Conservation (phyloP, 1,140 invertebrate species). For the Argopecten irradians region DNA sequence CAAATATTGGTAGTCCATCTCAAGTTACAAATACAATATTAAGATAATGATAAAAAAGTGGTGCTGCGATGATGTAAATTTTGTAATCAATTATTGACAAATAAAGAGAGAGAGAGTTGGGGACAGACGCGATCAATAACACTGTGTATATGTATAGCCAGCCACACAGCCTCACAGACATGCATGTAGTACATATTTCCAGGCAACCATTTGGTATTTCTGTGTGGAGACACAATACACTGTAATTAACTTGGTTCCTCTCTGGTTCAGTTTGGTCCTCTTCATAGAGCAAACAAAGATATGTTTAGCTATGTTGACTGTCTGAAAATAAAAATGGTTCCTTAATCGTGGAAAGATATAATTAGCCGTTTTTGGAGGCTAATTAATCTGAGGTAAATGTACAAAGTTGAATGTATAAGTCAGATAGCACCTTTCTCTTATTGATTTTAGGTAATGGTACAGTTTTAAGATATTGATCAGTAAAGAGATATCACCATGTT, state of each 20-base stretch:
- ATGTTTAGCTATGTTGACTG: neutral
- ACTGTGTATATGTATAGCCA: neutral
- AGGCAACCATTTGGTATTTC: neutral
- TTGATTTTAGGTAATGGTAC: too few relatives aligned
- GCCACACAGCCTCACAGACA: neutral
- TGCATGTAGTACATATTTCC: conserved; percentile 17
- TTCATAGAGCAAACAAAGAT: neutral
- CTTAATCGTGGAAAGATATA: too few relatives aligned
- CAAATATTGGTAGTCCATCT: too few relatives aligned
- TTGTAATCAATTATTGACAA: conserved; percentile 1
- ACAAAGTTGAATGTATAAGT: too few relatives aligned
- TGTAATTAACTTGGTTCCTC: neutral
- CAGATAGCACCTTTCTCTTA: too few relatives aligned
- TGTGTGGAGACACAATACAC: neutral
- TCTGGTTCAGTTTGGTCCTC: neutral
- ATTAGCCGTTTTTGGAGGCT: too few relatives aligned
- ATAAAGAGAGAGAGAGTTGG: neutral
- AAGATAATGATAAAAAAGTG: neutral
- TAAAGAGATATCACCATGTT: too few relatives aligned
- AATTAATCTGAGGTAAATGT: too few relatives aligned
- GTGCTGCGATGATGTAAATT: neutral
- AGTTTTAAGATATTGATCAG: too few relatives aligned
- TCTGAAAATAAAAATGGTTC: too few relatives aligned
- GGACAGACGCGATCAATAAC: neutral
- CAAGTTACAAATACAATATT: neutral